Conservation (phyloP, 2,888 invertebrate species). For the Auanema freiburgensis region DNA sequence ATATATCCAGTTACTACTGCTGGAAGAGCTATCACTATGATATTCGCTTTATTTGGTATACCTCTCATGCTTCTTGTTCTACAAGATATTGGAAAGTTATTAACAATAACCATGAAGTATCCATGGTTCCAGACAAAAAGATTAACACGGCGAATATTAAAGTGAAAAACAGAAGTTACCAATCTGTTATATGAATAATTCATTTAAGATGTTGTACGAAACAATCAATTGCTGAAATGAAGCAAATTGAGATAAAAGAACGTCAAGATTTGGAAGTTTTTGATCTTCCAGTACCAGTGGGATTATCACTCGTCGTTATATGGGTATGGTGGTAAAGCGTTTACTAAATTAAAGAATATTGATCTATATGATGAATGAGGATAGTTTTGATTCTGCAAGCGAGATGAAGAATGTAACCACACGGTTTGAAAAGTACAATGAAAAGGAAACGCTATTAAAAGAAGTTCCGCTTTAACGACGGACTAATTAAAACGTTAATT, state of each 20-base stretch:
- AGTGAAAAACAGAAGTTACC: conserved; percentile 15
- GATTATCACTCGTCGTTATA: conserved; percentile 78
- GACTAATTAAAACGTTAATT: no score
- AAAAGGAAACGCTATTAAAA: no score
- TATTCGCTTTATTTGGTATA: conserved; percentile 52
- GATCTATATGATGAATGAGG: no score
- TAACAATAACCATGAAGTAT: conserved; percentile 53
- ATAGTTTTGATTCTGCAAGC: no score
- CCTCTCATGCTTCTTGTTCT: conserved; percentile 51
- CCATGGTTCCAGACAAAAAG: conserved; percentile 58
- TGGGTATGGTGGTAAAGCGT: conserved; percentile 76
- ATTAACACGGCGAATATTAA: conserved; percentile 34
- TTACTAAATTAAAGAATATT: no score
- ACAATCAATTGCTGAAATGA: conserved; percentile 50
- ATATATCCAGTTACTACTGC: conserved; percentile 50
- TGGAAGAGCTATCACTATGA: conserved; percentile 49
- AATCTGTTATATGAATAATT: background rate
- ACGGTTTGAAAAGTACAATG: no score
- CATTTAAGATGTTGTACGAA: conserved; percentile 48
- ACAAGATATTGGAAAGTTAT: conserved; percentile 51
- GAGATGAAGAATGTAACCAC: no score
- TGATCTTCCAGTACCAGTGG: conserved; percentile 86
- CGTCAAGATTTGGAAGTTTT: conserved; percentile 69
- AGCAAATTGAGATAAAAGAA: conserved; percentile 41
- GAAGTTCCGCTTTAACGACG: no score